Base-by-base conservation (phyloP, 2,113 vertebrate genomes). In the Bufo bufo region DNA sequence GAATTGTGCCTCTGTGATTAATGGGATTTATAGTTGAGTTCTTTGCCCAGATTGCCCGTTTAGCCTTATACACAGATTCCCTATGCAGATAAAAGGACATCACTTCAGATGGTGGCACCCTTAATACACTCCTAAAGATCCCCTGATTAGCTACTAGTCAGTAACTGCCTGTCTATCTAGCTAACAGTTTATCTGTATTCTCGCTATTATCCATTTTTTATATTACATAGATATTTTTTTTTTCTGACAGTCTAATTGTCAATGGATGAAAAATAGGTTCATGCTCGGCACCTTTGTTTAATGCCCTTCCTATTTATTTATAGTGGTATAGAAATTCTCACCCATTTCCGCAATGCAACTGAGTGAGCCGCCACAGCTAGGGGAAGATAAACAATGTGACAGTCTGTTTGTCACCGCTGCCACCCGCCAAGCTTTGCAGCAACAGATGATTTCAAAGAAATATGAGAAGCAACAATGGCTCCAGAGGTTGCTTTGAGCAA, bases 361-460 rank as follows among this genome's bases (percentile, higher is more conserved):
- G 85, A 65, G 75, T 54, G 85, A 65, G 75, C 33, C 81, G 61
- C 54, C 63, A 45, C 61, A 81, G 61, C 23, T 43, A 33, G 19
- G 61, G 20, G 63, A 80, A 71, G 78, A 47, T 78, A 78, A 52
- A 86, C 74, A 77, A 86, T 80, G 61, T 65, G 43, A 56, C 74
- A 79, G 61, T 80, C 23, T 87, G 47, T 87, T 87, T 80, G 45
- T 79, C 77, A 80, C 71, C 19, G 77, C 63, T n/a, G 85, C 49
- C 85, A 71, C 85, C 85, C 85, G 11, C 77, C 43, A 69, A 87
- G 63, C 63, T 81, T 54, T 71, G 58, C 63, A 80, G 47, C 85
- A 8, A 11, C 4, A 45, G 77, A 71, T 80, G 16, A 71, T 54
- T 81, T 71, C 75, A 71, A 78, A 71, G 77, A 49, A 56, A 85